phyloP scores from a whole-genome alignment of 2,888 invertebrate genomes.

The Parasteatoda lunata region DNA sequence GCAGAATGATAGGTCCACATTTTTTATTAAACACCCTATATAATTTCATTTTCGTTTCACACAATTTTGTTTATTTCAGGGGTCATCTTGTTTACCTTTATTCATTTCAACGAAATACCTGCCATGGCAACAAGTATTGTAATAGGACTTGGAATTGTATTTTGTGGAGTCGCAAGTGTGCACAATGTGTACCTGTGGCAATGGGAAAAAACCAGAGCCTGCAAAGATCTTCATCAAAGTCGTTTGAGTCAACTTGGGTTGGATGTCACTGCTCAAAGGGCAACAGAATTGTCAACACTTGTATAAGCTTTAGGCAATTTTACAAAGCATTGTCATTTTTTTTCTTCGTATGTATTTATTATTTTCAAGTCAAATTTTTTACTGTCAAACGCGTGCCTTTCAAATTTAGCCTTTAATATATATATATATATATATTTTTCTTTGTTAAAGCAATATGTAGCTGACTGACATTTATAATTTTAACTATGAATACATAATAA shows the following conservation, averaged over 20 bases:
- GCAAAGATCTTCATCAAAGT: slow-evolving; percentile 70
- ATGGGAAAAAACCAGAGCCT: slow-evolving; percentile 73
- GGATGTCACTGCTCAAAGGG: slow-evolving; percentile 40
- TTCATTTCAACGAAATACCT: slow-evolving; percentile 92
- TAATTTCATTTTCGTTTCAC: neutral
- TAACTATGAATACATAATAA: too few species aligned
- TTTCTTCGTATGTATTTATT: too few species aligned
- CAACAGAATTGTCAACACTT: slow-evolving; percentile 80
- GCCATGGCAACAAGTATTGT: slow-evolving; percentile 92
- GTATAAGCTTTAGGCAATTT: slow-evolving; percentile 76
- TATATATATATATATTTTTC: too few species aligned
- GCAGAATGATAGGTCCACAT: too few species aligned
- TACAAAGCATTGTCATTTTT: too few species aligned
- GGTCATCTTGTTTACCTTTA: slow-evolving; percentile 92
- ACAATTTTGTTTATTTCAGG: slow-evolving; percentile 77
- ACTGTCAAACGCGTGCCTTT: too few species aligned
- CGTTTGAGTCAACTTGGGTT: slow-evolving; percentile 61
- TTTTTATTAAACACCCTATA: neutral
- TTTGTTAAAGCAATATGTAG: too few species aligned
- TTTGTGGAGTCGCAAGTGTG: slow-evolving; percentile 94
- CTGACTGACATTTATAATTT: too few species aligned
- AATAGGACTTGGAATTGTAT: slow-evolving; percentile 91
- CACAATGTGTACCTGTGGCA: slow-evolving; percentile 97
- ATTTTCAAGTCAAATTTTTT: too few species aligned
- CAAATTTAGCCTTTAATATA: too few species aligned